Percentiles rank a stretch among this genome's conserved stretches.
Conservation (phyloP, 1,140 invertebrate species). For the Reticulitermes speratus region DNA sequence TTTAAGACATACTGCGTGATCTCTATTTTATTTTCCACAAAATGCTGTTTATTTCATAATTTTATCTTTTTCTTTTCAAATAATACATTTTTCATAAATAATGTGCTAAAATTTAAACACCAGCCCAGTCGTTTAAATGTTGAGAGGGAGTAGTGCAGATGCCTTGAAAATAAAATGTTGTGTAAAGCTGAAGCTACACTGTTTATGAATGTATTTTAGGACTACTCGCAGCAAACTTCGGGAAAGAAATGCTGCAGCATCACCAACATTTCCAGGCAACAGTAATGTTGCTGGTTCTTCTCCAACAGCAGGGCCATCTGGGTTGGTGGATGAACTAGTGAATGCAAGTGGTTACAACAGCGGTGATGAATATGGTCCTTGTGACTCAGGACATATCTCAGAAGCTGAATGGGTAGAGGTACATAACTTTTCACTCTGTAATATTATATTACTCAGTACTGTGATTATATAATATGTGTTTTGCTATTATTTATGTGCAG, state of each 20-base stretch:
- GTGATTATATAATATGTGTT: not conserved
- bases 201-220: slow-evolving; percentile 39
- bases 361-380: slow-evolving; percentile 69
- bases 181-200: too few species aligned
- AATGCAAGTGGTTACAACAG: slow-evolving; percentile 67
- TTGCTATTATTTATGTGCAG: slow-evolving; percentile 41
- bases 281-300: slow-evolving; percentile 41
- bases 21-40: too few species aligned
- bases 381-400: slow-evolving; percentile 53
- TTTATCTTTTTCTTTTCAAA: too few species aligned
- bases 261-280: slow-evolving; percentile 36
- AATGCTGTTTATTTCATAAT: too few species aligned
- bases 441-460: too few species aligned
- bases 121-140: too few species aligned
- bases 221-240: slow-evolving; percentile 48
- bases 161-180: too few species aligned
- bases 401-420: slow-evolving; percentile 63
- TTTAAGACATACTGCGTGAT: too few species aligned
- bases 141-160: too few species aligned
- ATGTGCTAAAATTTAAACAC: too few species aligned
- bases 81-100: too few species aligned
- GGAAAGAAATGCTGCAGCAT: slow-evolving; percentile 39
- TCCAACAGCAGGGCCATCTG: slow-evolving; percentile 48
- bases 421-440: slow-evolving; percentile 33
- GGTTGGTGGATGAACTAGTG: slow-evolving; percentile 44